Percentiles rank a stretch among this genome's conserved stretches.
phyloP scores from a whole-genome alignment of 2,113 vertebrate genomes.

The Craseonycteris thonglongyai region DNA sequence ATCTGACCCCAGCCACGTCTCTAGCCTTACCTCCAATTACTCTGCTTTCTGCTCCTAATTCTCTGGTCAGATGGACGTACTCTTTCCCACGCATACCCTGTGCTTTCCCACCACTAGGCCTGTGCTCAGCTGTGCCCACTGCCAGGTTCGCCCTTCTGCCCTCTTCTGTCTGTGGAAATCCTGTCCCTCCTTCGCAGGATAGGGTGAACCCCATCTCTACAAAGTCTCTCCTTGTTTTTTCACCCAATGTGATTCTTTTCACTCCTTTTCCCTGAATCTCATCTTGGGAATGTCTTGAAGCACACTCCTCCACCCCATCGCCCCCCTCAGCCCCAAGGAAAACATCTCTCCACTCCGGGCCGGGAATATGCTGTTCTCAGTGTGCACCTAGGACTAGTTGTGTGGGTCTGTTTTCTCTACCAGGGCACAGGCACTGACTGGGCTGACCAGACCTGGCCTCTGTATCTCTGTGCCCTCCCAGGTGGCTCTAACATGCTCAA shows the following conservation, averaged over 20 bases:
- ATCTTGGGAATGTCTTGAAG: background rate
- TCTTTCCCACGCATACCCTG: background rate
- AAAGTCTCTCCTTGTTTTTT: background rate
- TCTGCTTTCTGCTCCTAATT: background rate
- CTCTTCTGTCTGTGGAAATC: background rate
- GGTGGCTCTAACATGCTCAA: fast-evolving
- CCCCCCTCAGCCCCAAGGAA: background rate
- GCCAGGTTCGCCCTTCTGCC: background rate
- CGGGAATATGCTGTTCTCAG: fast-evolving
- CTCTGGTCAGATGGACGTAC: fast-evolving
- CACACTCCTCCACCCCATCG: background rate
- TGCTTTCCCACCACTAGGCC: background rate
- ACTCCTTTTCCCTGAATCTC: background rate
- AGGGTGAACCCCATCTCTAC: background rate
- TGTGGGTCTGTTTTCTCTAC: background rate
- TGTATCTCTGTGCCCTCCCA: background rate
- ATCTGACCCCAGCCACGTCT: background rate
- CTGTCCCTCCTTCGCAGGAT: background rate
- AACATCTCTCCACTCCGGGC: background rate
- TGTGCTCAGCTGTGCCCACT: background rate
- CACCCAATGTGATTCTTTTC: background rate
- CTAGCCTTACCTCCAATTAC: background rate
- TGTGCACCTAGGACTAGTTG: background rate
- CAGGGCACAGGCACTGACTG: fast-evolving
- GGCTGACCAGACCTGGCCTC: fast-evolving